Percentiles rank a stretch among this genome's conserved stretches.
These are phyloP conservation scores for Drosophila longiperda DNA, from an alignment of 2,888 invertebrate species.

Conservation along the genomic window DNA sequence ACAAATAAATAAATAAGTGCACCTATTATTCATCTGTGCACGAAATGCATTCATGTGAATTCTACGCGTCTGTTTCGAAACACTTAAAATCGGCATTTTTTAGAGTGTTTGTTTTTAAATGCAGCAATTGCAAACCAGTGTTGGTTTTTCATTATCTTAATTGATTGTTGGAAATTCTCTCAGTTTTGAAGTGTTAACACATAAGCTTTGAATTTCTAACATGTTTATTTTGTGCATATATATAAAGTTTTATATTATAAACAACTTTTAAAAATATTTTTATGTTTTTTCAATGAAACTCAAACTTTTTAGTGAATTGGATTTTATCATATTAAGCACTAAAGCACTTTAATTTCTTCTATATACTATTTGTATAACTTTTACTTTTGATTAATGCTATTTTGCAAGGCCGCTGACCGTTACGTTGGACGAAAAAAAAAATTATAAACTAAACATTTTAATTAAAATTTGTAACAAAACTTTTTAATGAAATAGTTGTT, in stretches of 20 bases:
- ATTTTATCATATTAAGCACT: neutral
- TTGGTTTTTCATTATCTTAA: neutral
- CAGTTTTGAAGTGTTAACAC: neutral
- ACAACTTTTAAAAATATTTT: neutral
- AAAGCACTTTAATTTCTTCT: neutral
- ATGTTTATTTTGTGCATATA: neutral
- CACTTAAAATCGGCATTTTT: constrained; percentile 20
- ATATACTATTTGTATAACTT: neutral
- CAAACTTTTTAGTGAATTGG: neutral
- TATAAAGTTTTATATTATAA: neutral
- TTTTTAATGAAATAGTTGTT: constrained; percentile 25
- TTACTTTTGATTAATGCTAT: constrained; percentile 10
- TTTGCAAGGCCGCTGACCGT: neutral
- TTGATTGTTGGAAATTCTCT: neutral
- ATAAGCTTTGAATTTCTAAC: neutral
- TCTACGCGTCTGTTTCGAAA: constrained; percentile 5
- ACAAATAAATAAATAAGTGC: constrained; percentile 4
- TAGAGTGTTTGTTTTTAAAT: neutral
- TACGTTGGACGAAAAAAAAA: constrained; percentile 2
- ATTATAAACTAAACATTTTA: constrained; percentile 19
- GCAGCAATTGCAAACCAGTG: neutral
- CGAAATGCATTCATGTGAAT: constrained; percentile 34
- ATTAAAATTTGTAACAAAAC: constrained; percentile 36
- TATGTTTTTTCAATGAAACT: neutral
- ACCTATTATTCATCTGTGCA: constrained; percentile 27